Evolutionary conservation across 2,797 vertebrate species (phyloP), one percentile per base, ranked within the genome.

Genomic region (Mormyrops attenuatus): DNA sequence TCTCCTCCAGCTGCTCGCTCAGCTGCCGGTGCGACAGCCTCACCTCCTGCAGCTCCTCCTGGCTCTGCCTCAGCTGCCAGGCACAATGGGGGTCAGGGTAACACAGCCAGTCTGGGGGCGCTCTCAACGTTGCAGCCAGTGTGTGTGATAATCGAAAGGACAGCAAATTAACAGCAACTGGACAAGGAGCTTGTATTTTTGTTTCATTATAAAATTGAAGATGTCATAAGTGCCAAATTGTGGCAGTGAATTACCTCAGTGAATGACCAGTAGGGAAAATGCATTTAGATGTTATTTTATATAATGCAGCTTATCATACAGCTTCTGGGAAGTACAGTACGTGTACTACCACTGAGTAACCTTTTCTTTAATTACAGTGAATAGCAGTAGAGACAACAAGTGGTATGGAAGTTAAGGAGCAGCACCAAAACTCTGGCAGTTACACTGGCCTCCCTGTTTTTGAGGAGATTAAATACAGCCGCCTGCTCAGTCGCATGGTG

Each of bases 11-110:
- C 57, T 96, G 97, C 34, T 94, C 91, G 20, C 96, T 96, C 92
- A 99, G 95, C 93, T 98, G 98, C 50, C 97, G 94, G 93, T 96
- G 98, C 90, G 98, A 98, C 88, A 96, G 90, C 20, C 97, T 96
- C 2, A 97, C 97, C 92, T 99, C 98, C 92, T 97, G 97, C 22
- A 99, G 97, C 94, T 99, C 98, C 93, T 98, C 90, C 89, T 98
- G 98, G 93, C 95, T 98, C 93, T 99, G 98, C 82, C 96, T 96
- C 90, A 99, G 94, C 98, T 99, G 94, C 86, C 26, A 89, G 52
- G 91, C 34, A 86, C 60, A 89, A 9, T 82, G 26, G 30, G 49
- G 30, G 4, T 22, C 50, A 73, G 57, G 50, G 60, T 20, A 13
- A 34, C 53, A 44, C 52, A 34, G 77, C 77, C 34, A n/a, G 17